Percentiles rank a stretch among this genome's conserved stretches.
Conservation (phyloP, 2,888 invertebrate genomes). For the Andrena chrysosceles region DNA sequence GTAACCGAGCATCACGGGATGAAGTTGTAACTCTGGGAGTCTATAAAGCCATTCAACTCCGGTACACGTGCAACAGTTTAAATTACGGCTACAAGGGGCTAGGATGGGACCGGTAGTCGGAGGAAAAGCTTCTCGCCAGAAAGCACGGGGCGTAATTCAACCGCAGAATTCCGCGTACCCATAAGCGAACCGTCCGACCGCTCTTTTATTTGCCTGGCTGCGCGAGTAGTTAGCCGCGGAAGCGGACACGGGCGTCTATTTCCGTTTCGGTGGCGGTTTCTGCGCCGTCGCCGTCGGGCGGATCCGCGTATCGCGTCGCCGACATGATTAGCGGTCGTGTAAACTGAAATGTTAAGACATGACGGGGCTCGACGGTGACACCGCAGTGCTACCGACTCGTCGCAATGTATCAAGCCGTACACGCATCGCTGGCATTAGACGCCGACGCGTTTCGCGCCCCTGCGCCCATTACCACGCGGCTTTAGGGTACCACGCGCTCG, state of each 20-base stretch:
- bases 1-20: not conserved
- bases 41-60: conserved; percentile 25
- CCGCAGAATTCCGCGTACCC: conserved; percentile 31
- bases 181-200: not conserved
- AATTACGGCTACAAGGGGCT: conserved; percentile 27
- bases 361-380: conserved; percentile 78
- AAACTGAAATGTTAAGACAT: conserved; percentile 84
- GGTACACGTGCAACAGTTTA: not conserved
- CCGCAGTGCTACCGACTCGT: conserved; percentile 74
- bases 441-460: conserved; percentile 54
- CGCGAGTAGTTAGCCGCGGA: conserved; percentile 25
- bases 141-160: conserved; percentile 22
- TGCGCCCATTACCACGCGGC: conserved; percentile 32
- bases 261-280: conserved; percentile 53
- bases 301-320: conserved; percentile 64
- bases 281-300: not conserved
- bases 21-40: conserved; percentile 6
- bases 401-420: conserved; percentile 81
- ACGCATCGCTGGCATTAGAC: conserved; percentile 77
- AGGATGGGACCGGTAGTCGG: not conserved
- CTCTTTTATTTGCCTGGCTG: conserved; percentile 44
- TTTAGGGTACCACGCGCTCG: not conserved
- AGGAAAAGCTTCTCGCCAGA: not conserved
- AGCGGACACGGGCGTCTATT: conserved; percentile 51
- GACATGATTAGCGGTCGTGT: conserved; percentile 83